These are phyloP conservation scores for Apantesis nais DNA, from an alignment of 2,888 invertebrate genomes.

Conservation along the genomic window DNA sequence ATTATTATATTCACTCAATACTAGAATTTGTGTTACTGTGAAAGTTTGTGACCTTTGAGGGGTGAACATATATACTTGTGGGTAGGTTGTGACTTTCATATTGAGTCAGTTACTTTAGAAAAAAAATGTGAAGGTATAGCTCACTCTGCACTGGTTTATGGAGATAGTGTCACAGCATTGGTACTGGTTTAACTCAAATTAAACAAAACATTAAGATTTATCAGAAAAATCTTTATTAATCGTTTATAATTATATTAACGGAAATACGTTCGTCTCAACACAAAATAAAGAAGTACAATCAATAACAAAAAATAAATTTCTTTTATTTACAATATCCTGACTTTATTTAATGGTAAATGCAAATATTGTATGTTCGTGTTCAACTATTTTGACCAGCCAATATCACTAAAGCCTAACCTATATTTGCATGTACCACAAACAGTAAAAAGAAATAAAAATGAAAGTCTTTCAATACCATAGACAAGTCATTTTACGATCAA, in stretches of 20 bases:
- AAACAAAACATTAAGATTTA: slow-evolving; percentile 58
- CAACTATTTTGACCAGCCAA: slow-evolving; percentile 46
- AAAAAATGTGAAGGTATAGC: no score
- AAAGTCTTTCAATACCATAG: slow-evolving; percentile 58
- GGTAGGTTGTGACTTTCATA: no score
- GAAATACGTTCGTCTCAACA: slow-evolving; percentile 73
- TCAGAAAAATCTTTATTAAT: slow-evolving; percentile 79
- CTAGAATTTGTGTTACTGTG: no score
- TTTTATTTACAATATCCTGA: slow-evolving; percentile 70
- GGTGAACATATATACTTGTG: no score
- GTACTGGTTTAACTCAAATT: slow-evolving; percentile 31
- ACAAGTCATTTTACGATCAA: slow-evolving; percentile 63
- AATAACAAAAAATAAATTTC: slow-evolving; percentile 76
- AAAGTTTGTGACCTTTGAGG: no score
- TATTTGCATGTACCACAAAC: slow-evolving; percentile 51
- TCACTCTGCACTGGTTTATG: background rate
- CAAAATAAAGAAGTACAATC: slow-evolving; percentile 75
- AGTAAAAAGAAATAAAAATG: slow-evolving; percentile 44
- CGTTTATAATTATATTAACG: slow-evolving; percentile 74
- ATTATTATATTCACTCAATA: background rate
- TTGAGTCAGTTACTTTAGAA: no score
- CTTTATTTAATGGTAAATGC: slow-evolving; percentile 56
- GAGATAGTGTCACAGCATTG: background rate
- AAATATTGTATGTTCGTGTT: slow-evolving; percentile 49
- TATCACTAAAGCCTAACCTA: slow-evolving; percentile 47